Conservation (phyloP, 1,140 invertebrate species). For the Linepithema humile region DNA sequence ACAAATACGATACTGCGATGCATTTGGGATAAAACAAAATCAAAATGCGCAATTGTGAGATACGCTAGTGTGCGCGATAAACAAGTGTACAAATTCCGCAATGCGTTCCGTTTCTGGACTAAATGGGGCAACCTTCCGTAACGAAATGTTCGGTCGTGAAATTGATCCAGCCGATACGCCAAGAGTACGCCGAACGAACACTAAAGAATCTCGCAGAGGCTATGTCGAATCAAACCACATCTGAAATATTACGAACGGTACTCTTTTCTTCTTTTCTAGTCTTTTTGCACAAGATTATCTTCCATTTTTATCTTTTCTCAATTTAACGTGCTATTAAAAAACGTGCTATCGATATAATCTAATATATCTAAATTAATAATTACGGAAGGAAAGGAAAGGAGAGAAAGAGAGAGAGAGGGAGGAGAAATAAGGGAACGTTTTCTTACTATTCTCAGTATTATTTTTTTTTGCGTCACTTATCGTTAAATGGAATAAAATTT, state of each 20-base stretch:
- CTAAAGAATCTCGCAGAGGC: neutral
- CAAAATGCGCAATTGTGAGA: neutral
- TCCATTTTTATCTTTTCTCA: neutral
- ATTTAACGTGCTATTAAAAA: neutral
- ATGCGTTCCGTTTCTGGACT: conserved; percentile 15
- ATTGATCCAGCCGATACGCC: conserved; percentile 6
- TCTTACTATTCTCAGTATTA: conserved; percentile 31
- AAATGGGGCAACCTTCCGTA: conserved; percentile 15
- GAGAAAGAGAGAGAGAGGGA: neutral
- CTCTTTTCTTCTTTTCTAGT: too few species aligned
- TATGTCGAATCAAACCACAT: neutral
- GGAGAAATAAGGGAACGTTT: too few species aligned
- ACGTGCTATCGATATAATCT: neutral
- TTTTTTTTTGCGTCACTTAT: neutral
- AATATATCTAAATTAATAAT: neutral
- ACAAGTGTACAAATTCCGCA: neutral
- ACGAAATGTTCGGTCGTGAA: conserved; percentile 20
- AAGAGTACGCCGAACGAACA: neutral
- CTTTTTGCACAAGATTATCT: neutral
- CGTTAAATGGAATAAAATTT: conserved; percentile 21
- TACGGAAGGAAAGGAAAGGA: neutral
- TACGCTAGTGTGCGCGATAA: neutral
- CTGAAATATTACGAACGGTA: neutral
- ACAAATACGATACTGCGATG: neutral
- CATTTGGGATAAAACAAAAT: neutral